Evolutionary conservation across 2,888 invertebrate genomes (phyloP).

Genomic region (Stenurella melanura): DNA sequence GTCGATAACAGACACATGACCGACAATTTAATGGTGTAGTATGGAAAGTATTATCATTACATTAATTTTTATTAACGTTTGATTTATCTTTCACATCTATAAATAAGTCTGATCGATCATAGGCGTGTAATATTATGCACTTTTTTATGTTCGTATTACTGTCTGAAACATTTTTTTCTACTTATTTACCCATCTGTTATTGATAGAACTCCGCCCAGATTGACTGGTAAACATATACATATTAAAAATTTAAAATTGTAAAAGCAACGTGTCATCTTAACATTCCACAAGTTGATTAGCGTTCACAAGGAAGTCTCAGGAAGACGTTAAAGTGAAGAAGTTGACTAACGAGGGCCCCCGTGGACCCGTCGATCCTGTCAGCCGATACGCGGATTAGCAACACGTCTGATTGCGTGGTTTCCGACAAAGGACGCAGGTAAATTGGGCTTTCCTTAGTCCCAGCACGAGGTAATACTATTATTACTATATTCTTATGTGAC

Average conservation of each 20-base stretch:
- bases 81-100: neutral
- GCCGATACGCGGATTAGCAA: slow-evolving; percentile 65
- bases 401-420: slow-evolving; percentile 63
- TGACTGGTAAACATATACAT: slow-evolving; percentile 19
- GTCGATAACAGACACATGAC: neutral
- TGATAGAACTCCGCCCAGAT: slow-evolving; percentile 23
- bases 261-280: slow-evolving; percentile 61
- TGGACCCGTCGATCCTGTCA: slow-evolving; percentile 62
- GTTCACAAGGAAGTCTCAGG: slow-evolving; percentile 59
- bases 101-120: neutral
- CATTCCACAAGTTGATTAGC: slow-evolving; percentile 64
- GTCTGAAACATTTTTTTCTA: neutral
- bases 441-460: slow-evolving; percentile 25
- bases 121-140: neutral
- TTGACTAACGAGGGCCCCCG: slow-evolving; percentile 68
- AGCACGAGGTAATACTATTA: neutral
- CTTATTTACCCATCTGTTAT: neutral
- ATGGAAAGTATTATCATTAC: neutral
- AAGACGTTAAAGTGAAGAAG: slow-evolving; percentile 64
- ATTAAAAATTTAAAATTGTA: slow-evolving; percentile 47
- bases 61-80: neutral
- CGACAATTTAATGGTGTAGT: neutral
- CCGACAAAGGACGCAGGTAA: slow-evolving; percentile 40
- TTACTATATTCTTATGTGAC: neutral
- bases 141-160: neutral